Evolutionary conservation across 2,888 invertebrate genomes (phyloP), one percentile per base, ranked within the genome.

Genomic region (Carpatolechia fugitivella): DNA sequence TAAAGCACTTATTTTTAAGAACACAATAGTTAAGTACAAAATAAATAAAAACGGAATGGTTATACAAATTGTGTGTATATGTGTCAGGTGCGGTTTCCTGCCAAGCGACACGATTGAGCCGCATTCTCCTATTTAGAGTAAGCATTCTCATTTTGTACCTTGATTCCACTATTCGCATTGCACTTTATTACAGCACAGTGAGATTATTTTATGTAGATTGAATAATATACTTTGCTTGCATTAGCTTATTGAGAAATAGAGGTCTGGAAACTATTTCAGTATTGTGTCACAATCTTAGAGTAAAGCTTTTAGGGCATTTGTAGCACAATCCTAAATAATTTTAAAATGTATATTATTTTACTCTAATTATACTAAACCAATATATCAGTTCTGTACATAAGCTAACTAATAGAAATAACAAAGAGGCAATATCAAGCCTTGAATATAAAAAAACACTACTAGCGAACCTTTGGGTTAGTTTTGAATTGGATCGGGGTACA

Each of bases 1-100:
- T 41, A 24, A 41, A 41, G 24, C 41, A 41, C 41, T 20, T 41
- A 41, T 18, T n/a, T 41, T 41, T n/a, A 41, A 20, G 24, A 10
- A n/a, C n/a, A n/a, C n/a, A n/a, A n/a, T n/a, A n/a, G n/a, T n/a
- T 41, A 5, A 10, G 3, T 41, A 41, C 11, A 20, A 3, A 20
- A 20, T n/a, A 16, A 41, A 41, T n/a, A 14, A 1, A 16, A 2
- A 36, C 10, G 11, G 5, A 16, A 41, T 41, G n/a, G 20, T 18
- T 41, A 16, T 24, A 41, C 10, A 24, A 24, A n/a, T 20, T 14
- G 7, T 41, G 41, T 41, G 35, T 85, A 70, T 85, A 70, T 82
- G 76, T 87, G 82, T 79, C 88, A 88, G 88, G 80, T 88, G 88
- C 88, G 86, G 88, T 70, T 88, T 87, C 88, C 87, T 86, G 86